phyloP scores from a whole-genome alignment of 2,113 vertebrate genomes.

The Dolichallabes microphthalmus region DNA sequence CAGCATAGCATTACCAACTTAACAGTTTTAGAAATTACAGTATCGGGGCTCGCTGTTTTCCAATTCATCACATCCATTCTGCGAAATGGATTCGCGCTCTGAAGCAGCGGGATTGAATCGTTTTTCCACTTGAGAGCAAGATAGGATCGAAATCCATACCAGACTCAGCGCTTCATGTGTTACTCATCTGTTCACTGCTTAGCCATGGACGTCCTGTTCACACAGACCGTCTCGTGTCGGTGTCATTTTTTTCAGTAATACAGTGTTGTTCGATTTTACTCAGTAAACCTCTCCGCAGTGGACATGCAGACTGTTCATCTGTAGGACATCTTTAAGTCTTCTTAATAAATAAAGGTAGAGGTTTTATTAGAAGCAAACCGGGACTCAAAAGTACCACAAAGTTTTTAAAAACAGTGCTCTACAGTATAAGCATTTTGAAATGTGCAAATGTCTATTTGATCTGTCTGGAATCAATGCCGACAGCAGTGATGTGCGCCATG shows the following conservation, averaged over 20 bases:
- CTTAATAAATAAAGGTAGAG: too few species aligned
- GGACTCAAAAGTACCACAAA: too few species aligned
- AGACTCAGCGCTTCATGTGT: neutral
- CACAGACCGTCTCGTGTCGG: neutral
- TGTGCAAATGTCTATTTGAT: too few species aligned
- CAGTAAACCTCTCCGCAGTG: neutral
- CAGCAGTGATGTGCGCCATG: too few species aligned
- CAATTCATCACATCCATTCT: neutral
- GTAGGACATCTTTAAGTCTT: too few species aligned
- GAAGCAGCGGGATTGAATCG: neutral
- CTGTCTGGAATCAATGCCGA: too few species aligned
- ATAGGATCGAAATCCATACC: neutral
- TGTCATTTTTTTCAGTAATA: neutral
- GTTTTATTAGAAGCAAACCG: too few species aligned
- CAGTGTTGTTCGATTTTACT: neutral
- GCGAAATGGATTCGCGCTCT: neutral
- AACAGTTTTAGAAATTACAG: neutral
- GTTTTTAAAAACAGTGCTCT: too few species aligned
- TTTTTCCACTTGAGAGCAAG: constrained; percentile 10
- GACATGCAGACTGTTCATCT: too few species aligned
- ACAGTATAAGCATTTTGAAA: too few species aligned
- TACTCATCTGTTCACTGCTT: neutral
- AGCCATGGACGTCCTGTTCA: neutral
- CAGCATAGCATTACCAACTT: neutral
- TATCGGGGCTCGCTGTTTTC: neutral